Base-by-base conservation (phyloP, 2,797 vertebrate genomes). In the Rhyacichthys aspro region DNA sequence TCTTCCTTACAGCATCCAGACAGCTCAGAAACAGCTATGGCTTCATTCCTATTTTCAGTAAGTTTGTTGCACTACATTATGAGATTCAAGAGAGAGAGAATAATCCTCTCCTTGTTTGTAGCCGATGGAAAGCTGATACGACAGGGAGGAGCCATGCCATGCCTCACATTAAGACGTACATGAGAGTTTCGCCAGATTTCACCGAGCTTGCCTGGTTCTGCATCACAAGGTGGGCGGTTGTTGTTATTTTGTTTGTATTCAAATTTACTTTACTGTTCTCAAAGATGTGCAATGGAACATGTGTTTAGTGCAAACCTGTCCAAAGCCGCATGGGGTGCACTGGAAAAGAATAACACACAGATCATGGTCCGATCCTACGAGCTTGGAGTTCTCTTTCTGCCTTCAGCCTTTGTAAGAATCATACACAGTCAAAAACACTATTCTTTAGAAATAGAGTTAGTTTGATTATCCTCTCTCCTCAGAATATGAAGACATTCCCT, bases 331-430 rank as follows among this genome's bases (percentile, higher is more conserved):
- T 99, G 97, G 98, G 97, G 97, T 7, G 93, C 93, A 0, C 64
- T 98, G 67, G 98, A 99, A 89, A 99, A 98, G 86, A 98, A 92
- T 33, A 95, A 92, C 66, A 79, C 91, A 11, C 97, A 99, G 63
- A 76, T 99, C 65, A 98, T 98, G 95, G 93, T 99, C 43, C 96
- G 97, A 1, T 99, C 98, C 0, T 99, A 98, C 0, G 97, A 99
- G 86, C 93, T 99, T 5, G 98, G 98, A 49, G 96, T 99, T 69
- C 94, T 99, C 43, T 99, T 92, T 82, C 76, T 98, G 57, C 97
- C 98, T 0, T 92, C 95, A 0, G 93, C 93, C 0, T 98, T 96
- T 67, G 98, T 99, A 92, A 98, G 97, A 94, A 10, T 23, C 37
- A 53, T 61, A 39, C 59, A 41, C 32, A 12, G 11, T 7, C 12